phyloP scores from a whole-genome alignment of 2,113 vertebrate species.

The Sceloporus undulatus region DNA sequence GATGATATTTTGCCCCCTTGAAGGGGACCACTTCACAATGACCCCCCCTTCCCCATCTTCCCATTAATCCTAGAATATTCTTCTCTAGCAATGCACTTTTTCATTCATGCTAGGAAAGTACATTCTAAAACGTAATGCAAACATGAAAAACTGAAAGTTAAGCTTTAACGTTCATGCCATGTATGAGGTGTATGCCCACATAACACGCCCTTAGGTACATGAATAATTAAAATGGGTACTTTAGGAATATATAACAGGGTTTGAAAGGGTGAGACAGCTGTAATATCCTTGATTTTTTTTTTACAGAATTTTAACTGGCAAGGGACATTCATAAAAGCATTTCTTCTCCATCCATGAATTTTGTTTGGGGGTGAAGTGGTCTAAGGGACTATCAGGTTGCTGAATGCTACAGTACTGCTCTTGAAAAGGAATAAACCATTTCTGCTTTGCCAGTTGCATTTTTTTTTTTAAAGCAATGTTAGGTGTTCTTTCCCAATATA shows the following conservation, averaged over 20 bases:
- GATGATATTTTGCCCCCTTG: too few relatives aligned
- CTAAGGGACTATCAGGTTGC: neutral
- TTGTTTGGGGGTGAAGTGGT: neutral
- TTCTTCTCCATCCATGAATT: neutral
- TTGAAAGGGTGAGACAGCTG: neutral
- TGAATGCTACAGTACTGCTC: conserved; percentile 9
- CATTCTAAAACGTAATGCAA: neutral
- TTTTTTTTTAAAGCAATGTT: neutral
- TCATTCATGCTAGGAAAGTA: neutral
- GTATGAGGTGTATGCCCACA: neutral
- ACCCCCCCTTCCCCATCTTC: neutral
- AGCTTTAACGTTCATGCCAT: neutral
- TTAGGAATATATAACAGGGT: neutral
- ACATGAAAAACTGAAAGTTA: neutral
- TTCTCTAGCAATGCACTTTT: neutral
- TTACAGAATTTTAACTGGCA: neutral
- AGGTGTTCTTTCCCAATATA: neutral
- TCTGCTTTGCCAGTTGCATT: neutral
- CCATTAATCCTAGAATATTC: neutral
- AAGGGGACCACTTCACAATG: too few relatives aligned
- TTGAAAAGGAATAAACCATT: neutral
- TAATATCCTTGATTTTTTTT: neutral
- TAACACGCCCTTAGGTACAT: neutral
- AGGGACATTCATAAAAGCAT: neutral
- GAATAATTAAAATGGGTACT: neutral